Conservation (phyloP, 23 tunicate species). For the Styela clava region DNA sequence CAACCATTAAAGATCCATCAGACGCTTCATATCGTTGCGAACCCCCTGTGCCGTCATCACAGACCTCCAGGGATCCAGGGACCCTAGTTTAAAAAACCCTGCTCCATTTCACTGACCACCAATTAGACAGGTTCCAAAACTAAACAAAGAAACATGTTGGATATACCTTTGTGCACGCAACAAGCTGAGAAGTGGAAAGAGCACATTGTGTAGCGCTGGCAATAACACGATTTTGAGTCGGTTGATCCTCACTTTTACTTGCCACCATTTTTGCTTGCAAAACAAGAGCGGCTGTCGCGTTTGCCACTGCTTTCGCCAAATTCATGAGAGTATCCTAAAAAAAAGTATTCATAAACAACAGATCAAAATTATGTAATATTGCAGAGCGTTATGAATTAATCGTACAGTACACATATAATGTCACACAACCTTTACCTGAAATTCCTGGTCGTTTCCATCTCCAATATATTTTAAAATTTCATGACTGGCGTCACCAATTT, state of each 20-base stretch:
- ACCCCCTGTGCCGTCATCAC: no score
- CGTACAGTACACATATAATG: no score
- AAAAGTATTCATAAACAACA: neutral
- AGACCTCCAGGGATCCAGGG: no score
- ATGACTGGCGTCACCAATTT: slow-evolving; percentile 95
- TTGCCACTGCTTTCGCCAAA: slow-evolving; percentile 83
- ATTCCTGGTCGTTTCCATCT: slow-evolving; percentile 56
- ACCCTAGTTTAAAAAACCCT: no score
- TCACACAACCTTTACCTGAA: slow-evolving; percentile 55
- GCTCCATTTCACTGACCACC: no score
- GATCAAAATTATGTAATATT: no score
- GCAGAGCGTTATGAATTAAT: no score
- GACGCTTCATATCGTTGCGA: no score
- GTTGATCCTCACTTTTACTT: slow-evolving; percentile 48
- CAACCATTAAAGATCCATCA: no score
- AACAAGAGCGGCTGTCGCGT: slow-evolving; percentile 90
- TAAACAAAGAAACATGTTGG: no score
- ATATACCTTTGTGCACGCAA: slow-evolving; percentile 94
- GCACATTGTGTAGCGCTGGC: slow-evolving; percentile 95
- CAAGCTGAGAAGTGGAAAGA: slow-evolving; percentile 81
- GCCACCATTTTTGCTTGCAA: slow-evolving; percentile 81
- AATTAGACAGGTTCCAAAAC: no score
- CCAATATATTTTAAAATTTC: slow-evolving; percentile 87
- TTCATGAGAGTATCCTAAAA: slow-evolving; percentile 82
- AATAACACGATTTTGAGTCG: slow-evolving; percentile 72